Evolutionary conservation across 2,888 invertebrate genomes (phyloP).

Genomic region (Sinohyriopsis cumingii): DNA sequence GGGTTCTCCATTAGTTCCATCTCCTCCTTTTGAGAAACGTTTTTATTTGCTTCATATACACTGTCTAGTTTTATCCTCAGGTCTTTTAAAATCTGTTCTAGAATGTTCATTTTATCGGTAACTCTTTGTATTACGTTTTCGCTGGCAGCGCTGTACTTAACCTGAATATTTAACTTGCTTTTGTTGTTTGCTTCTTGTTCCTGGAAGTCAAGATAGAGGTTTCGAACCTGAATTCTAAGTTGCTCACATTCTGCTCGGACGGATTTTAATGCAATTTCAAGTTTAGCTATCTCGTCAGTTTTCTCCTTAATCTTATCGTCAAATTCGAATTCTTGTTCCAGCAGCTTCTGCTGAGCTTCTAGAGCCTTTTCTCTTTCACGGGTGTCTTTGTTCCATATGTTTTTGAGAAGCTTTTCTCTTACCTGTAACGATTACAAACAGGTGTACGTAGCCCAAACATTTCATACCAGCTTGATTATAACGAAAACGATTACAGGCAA

Average conservation of each 20-base stretch:
- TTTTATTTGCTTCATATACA: conserved; percentile 24
- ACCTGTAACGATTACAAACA: conserved; percentile 21
- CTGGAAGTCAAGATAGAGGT: conserved; percentile 32
- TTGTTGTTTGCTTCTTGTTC: conserved; percentile 47
- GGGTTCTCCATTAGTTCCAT: conserved; percentile 40
- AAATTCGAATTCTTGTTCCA: conserved; percentile 52
- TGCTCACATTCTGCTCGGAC: conserved; percentile 35
- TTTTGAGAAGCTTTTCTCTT: conserved; percentile 36
- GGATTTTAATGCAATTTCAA: conserved; percentile 37
- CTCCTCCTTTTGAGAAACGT: conserved; percentile 34
- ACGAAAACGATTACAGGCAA: too few species aligned
- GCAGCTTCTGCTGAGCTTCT: conserved; percentile 54
- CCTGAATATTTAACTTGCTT: conserved; percentile 49
- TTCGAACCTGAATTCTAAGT: conserved; percentile 41
- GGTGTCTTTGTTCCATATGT: conserved; percentile 41
- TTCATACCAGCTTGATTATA: too few species aligned
- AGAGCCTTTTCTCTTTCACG: conserved; percentile 49
- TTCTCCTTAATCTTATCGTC: conserved; percentile 45
- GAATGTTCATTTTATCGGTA: conserved; percentile 30
- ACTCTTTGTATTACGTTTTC: conserved; percentile 49
- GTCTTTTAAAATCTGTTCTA: conserved; percentile 18
- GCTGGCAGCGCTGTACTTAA: conserved; percentile 58
- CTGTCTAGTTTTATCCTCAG: conserved; percentile 29
- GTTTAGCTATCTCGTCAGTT: conserved; percentile 34
- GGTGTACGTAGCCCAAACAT: too few species aligned